Evolutionary conservation across 2,888 invertebrate species (phyloP), one percentile per base, ranked within the genome.

Genomic region (Sphaerophoria rueppellii): DNA sequence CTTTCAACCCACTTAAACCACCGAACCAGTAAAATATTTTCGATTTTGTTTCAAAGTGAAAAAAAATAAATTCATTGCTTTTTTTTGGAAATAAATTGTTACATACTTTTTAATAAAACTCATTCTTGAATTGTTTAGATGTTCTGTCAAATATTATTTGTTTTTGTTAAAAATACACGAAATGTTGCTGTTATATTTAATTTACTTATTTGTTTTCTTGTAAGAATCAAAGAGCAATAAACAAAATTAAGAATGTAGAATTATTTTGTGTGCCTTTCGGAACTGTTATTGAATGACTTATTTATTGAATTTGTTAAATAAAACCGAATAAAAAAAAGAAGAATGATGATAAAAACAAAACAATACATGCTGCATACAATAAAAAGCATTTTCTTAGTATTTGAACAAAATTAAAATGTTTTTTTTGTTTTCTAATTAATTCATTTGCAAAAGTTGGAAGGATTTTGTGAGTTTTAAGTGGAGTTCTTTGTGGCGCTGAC

Each of bases 241-340:
- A 61, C 81, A 82, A 78, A 82, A 73, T 77, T 57, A 65, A 73
- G 37, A 70, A n/a, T 67, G 67, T 67, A 74, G 34, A 70, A 70
- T 73, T 35, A 58, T 79, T 82, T 82, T 78, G 78, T 82, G 70
- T 78, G 78, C 82, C 78, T 82, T 82, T 54, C 48, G 65, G 67
- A 63, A 60, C 40, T 69, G 40, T 82, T 63, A 58, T 50, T 69
- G 43, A 70, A 70, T 52, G 32, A 74, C 14, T 74, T 65, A 54
- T 73, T 72, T 58, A 32, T 69, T 69, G 16, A 43, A 60, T 80
- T 70, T 40, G 48, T 72, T 61, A 75, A n/a, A 67, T 54, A 67
- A 67, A 54, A 67, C 54, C 54, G 24, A 54, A 54, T 43, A 24
- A 24, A 24, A 24, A 24, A 24, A 24, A 40, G 6, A 40, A 40